Evolutionary conservation across 2,797 vertebrate genomes (phyloP), one percentile per base, ranked within the genome.

Genomic region (Periparus ater): DNA sequence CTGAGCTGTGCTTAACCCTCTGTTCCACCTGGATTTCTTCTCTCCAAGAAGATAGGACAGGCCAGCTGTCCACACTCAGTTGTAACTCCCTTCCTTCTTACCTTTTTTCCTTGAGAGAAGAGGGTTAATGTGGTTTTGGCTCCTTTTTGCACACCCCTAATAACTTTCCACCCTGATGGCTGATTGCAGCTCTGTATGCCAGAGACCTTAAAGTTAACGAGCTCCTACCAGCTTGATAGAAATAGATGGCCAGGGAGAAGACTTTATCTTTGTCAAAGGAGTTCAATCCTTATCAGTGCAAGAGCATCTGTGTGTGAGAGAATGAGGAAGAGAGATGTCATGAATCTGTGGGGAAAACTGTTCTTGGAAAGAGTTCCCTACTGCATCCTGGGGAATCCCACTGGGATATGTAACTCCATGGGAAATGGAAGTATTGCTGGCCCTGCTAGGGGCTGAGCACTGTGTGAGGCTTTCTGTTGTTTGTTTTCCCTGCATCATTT

Each of bases 201-300:
- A 57, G 73, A 91, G 62, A 93, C 91, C 40, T 81, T 47, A 60
- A 67, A 93, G 87, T 80, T 85, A 91, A 87, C 1, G 0, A 85
- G 88, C 54, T 91, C 62, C 68, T 88, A 80, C 78, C 30, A 73
- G 81, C 61, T 68, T 77, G 61, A 74, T 95, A 83, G 44, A 91
- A 92, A 92, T 84, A 94, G 79, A 45, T 68, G 85, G n/a, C 47
- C 61, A 66, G 54, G 54, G 54, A 95, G 70, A 70, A 93, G 68
- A 62, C n/a, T 85, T 85, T 57, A 88, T 95, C 88, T 92, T 85
- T 88, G 76, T 58, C 51, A 68, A 65, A 58, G n/a, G 66, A 95
- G 54, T 88, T 89, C 72, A 95, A 1, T 66, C 44, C 66, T 95
- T 95, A 95, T 92, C 91, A 83, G 82, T 81, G 47, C 65, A 78